Percentiles rank a stretch among this genome's conserved stretches.
These are phyloP conservation scores for Hermetia illucens DNA, from an alignment of 1,140 invertebrate species.

Conservation along the genomic window DNA sequence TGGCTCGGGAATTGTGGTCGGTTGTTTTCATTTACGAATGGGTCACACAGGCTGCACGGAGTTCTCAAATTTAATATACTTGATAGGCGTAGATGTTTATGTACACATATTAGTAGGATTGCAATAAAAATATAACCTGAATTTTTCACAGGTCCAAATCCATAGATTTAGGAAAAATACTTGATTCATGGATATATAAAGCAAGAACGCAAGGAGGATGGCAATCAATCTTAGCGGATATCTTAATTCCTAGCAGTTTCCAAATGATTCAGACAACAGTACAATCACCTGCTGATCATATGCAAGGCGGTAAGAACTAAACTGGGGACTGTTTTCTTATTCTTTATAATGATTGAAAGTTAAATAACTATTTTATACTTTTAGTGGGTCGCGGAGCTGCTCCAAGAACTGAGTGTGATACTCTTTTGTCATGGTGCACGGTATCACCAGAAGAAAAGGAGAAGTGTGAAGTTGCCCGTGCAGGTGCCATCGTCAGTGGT, in stretches of 20 bases:
- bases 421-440: constrained; percentile 6
- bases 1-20: too few species aligned
- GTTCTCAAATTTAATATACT: too few species aligned
- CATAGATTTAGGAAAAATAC: constrained; percentile 4
- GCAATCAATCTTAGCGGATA: constrained; percentile 10
- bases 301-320: background rate
- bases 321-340: background rate
- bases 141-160: too few species aligned
- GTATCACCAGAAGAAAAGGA: constrained; percentile 5
- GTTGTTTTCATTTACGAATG: too few species aligned
- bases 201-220: constrained; percentile 9
- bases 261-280: background rate
- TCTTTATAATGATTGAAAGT: background rate
- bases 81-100: too few species aligned
- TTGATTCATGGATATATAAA: constrained; percentile 2
- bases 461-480: constrained; percentile 5
- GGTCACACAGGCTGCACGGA: too few species aligned
- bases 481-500: constrained; percentile 1
- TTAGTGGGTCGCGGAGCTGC: constrained; percentile 1
- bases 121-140: too few species aligned
- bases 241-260: constrained; percentile 11
- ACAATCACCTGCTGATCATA: constrained; percentile 9
- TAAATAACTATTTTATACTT: background rate
- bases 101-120: too few species aligned
- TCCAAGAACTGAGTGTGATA: constrained; percentile 9